Evolutionary conservation across 1,140 invertebrate species (phyloP).

Genomic region (Drosophila trapezifrons): DNA sequence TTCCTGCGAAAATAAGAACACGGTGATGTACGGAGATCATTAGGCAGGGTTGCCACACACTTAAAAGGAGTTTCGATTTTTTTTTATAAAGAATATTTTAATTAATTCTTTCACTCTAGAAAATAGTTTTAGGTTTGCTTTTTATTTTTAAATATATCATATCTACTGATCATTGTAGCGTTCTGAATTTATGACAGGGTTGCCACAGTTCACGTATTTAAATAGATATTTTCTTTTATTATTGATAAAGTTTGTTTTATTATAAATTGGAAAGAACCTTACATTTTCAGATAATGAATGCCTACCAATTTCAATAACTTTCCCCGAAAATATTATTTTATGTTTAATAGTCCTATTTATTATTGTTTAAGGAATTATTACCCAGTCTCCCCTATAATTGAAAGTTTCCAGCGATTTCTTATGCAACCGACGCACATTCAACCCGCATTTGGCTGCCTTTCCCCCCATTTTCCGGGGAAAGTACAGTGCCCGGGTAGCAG

Average conservation of each 20-base stretch:
- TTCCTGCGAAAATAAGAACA: constrained; percentile 37
- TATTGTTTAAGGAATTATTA: neutral
- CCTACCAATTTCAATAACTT: neutral
- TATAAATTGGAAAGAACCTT: neutral
- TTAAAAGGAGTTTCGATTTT: neutral
- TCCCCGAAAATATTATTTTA: too few species aligned
- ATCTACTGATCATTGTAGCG: neutral
- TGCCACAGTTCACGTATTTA: too few species aligned
- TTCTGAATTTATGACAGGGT: neutral
- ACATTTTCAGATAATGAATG: neutral
- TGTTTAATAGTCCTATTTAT: neutral
- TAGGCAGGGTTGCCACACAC: neutral
- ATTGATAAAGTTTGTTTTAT: neutral
- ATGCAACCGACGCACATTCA: constrained; percentile 4
- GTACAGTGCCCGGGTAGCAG: constrained; percentile 2
- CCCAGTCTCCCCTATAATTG: neutral
- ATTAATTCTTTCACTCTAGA: too few species aligned
- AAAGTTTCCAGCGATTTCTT: constrained; percentile 12
- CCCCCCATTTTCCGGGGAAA: neutral
- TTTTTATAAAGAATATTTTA: too few species aligned
- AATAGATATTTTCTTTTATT: neutral
- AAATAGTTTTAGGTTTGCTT: neutral
- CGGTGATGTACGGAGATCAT: neutral
- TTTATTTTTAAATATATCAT: neutral
- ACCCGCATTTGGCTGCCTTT: neutral